Percentiles rank a stretch among this genome's conserved stretches.
Evolutionary conservation across 1,140 invertebrate genomes (phyloP).

Genomic region (Dinothrombium tinctorium): DNA sequence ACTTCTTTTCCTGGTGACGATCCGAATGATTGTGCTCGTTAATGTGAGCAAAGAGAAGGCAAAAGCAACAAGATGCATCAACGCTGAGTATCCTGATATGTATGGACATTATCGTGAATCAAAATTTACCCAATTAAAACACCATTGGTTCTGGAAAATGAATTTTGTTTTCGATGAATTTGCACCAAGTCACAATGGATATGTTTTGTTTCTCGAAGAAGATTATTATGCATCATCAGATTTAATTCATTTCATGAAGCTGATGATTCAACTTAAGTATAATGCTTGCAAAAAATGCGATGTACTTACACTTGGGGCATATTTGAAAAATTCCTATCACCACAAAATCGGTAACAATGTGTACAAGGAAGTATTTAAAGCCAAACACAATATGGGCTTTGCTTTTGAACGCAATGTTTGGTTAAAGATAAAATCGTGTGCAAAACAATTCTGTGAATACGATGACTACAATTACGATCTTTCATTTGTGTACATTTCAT

Average conservation of each 20-base stretch:
- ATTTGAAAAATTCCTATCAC: constrained; percentile 55
- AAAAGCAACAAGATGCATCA: constrained; percentile 51
- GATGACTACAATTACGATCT: constrained; percentile 99
- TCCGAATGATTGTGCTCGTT: constrained; percentile 72
- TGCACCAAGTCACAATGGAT: constrained; percentile 27
- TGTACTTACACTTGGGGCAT: constrained; percentile 75
- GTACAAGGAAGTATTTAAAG: constrained; percentile 82
- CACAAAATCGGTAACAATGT: constrained; percentile 32
- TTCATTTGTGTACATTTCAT: constrained; percentile 74
- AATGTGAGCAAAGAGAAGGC: no score
- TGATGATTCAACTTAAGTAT: constrained; percentile 21
- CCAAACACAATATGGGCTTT: constrained; percentile 98
- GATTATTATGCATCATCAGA: constrained; percentile 94
- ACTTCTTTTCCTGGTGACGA: constrained; percentile 74
- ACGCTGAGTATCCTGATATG: constrained; percentile 69
- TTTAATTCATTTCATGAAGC: constrained; percentile 59
- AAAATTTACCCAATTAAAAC: constrained; percentile 90
- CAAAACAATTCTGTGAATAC: constrained; percentile 65
- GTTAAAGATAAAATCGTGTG: constrained; percentile 53
- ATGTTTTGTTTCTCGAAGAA: constrained; percentile 81
- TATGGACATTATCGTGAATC: constrained; percentile 94
- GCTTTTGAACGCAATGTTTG: constrained; percentile 68
- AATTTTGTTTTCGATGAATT: constrained; percentile 31
- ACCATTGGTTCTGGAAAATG: constrained; percentile 98
- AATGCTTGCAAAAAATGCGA: constrained; percentile 65